Evolutionary conservation across 2,888 invertebrate genomes (phyloP).

Genomic region (Tetropium fuscum): DNA sequence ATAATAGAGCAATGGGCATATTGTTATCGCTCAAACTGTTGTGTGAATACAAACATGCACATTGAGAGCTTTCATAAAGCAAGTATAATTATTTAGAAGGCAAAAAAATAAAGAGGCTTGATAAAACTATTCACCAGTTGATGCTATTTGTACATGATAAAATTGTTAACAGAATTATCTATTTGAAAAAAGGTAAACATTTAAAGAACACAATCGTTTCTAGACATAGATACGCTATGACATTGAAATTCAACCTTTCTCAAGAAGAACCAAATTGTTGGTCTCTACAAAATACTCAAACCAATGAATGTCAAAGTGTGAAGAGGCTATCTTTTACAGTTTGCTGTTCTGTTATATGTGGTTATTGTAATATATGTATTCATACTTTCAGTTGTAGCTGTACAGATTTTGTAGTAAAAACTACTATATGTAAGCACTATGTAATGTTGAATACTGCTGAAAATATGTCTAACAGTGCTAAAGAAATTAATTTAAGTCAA

Average conservation of each 20-base stretch:
- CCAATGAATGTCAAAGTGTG: neutral
- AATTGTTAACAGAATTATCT: neutral
- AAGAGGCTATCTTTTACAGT: neutral
- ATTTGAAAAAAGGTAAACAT: conserved; percentile 1
- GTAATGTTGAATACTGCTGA: neutral
- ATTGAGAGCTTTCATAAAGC: conserved; percentile 1
- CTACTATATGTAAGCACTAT: neutral
- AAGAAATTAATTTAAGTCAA: neutral
- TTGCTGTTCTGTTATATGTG: neutral
- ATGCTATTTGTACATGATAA: neutral
- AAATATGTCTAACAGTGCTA: neutral
- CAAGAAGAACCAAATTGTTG: neutral
- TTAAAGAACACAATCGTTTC: neutral
- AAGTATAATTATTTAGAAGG: neutral
- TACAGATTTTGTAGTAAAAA: neutral
- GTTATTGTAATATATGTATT: neutral
- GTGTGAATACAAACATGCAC: neutral
- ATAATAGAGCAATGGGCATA: neutral
- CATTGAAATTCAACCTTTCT: neutral
- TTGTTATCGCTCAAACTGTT: neutral
- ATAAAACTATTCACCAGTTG: neutral
- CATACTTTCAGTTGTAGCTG: conserved; percentile 1
- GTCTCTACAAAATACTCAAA: neutral
- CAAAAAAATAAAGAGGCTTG: neutral
- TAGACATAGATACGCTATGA: neutral